Evolutionary conservation across 1,140 invertebrate species (phyloP).

Genomic region (Galleria mellonella): DNA sequence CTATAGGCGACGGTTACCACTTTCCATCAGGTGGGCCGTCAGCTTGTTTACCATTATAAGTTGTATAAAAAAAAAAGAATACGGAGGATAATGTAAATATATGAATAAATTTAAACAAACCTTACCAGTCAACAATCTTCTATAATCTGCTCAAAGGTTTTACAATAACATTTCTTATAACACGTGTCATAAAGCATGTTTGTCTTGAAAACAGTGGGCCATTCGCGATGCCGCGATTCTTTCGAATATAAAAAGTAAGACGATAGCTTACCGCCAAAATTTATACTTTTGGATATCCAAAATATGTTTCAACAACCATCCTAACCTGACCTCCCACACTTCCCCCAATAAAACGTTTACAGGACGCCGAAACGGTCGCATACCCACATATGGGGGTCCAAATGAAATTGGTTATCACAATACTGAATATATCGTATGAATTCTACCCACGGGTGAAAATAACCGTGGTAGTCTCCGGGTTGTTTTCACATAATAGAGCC

Average conservation of each 20-base stretch:
- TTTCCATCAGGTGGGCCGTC: no score
- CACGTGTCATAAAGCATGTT: slow-evolving; percentile 44
- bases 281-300: slow-evolving; percentile 72
- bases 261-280: slow-evolving; percentile 70
- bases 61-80: no score
- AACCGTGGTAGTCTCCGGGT: slow-evolving; percentile 61
- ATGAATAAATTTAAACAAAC: no score
- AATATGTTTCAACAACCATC: slow-evolving; percentile 50
- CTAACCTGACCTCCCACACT: slow-evolving; percentile 16
- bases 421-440: slow-evolving; percentile 66
- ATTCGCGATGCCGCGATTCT: slow-evolving; percentile 55
- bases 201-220: slow-evolving; percentile 65
- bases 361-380: slow-evolving; percentile 3
- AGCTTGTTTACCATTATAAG: no score
- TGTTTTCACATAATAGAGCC: slow-evolving; percentile 73
- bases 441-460: slow-evolving; percentile 68
- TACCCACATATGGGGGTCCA: slow-evolving; percentile 23
- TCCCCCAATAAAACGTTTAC: not conserved
- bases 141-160: not conserved
- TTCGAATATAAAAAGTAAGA: slow-evolving; percentile 72
- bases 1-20: no score
- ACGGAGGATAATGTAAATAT: no score
- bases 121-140: no score
- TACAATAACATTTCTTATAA: slow-evolving; percentile 11
- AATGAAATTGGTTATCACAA: slow-evolving; percentile 27